Base-by-base conservation (phyloP, 2,888 invertebrate genomes). In the Lasioglossum oenotherae region DNA sequence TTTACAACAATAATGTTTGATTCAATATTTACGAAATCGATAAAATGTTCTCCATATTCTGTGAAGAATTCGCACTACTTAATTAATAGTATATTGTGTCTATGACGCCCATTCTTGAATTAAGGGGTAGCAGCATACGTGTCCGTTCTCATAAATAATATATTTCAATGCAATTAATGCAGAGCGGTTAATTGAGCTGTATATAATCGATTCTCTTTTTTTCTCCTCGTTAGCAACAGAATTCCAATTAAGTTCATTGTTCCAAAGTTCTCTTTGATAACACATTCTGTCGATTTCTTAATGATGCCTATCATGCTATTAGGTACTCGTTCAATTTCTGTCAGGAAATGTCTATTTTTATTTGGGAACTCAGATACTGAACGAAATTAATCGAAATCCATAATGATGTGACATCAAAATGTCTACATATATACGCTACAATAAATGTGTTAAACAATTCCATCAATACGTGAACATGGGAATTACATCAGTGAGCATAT, bases 191-290 rank as follows among this genome's bases (percentile, higher is more conserved):
- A 57, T 57, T n/a, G 57, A n/a, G 57, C n/a, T 57, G 12, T 57
- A 57, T n/a, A 4, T n/a, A 57, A 57, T 57, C 57, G 57, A 57
- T 57, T n/a, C 10, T 57, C n/a, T 12, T 57, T 57, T 53, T 57
- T 57, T n/a, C 57, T n/a, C 57, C 57, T 57, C 57, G 57, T 57
- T 57, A 57, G 57, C n/a, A 57, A 57, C n/a, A 57, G 10, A 57
- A 57, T 57, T n/a, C n/a, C 57, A 57, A 57, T 57, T n/a, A 57
- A 57, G 53, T 57, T 10, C 57, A 57, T n/a, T n/a, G 10, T n/a
- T 10, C 10, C n/a, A n/a, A n/a, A n/a, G 57, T n/a, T 57, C n/a
- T n/a, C 57, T 57, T 57, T 57, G n/a, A 12, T n/a, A 57, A 23
- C 8, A 57, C 57, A n/a, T 57, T 57, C 57, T n/a, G n/a, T 57